These are phyloP conservation scores for Nixonia krombeini DNA, from an alignment of 1,140 invertebrate species.

Conservation along the genomic window DNA sequence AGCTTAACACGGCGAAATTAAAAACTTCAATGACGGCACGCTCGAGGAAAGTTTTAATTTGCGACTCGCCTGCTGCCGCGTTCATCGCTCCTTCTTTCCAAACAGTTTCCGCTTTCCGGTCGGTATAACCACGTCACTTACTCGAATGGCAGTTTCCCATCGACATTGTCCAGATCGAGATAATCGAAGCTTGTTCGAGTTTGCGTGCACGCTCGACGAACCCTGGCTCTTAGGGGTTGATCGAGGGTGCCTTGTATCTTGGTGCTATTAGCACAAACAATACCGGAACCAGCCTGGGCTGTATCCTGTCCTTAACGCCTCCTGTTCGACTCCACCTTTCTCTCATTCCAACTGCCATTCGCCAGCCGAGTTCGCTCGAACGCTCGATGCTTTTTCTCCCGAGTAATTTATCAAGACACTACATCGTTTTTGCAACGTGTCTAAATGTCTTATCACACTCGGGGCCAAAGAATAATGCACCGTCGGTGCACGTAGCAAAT, in stretches of 20 bases:
- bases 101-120: too few relatives aligned
- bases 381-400: constrained; percentile 13
- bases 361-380: constrained; percentile 20
- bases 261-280: constrained; percentile 69
- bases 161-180: constrained; percentile 69
- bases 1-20: too few relatives aligned
- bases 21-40: too few relatives aligned
- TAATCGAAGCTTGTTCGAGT: constrained; percentile 63
- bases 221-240: constrained; percentile 45
- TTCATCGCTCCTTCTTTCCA: too few relatives aligned
- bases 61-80: too few relatives aligned
- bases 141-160: constrained; percentile 49
- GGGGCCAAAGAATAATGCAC: too few relatives aligned
- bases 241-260: constrained; percentile 62
- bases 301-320: constrained; percentile 69
- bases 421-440: too few relatives aligned
- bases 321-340: constrained; percentile 32
- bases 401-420: too few relatives aligned
- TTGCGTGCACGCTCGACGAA: constrained; percentile 34
- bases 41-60: too few relatives aligned
- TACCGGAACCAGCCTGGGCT: constrained; percentile 67
- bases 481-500: too few relatives aligned
- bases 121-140: constrained; percentile 28
- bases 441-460: too few relatives aligned
- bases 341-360: constrained; percentile 38